Percentiles rank a stretch among this genome's conserved stretches.
Evolutionary conservation across 2,797 vertebrate species (phyloP).

Genomic region (Pygocentrus nattereri): DNA sequence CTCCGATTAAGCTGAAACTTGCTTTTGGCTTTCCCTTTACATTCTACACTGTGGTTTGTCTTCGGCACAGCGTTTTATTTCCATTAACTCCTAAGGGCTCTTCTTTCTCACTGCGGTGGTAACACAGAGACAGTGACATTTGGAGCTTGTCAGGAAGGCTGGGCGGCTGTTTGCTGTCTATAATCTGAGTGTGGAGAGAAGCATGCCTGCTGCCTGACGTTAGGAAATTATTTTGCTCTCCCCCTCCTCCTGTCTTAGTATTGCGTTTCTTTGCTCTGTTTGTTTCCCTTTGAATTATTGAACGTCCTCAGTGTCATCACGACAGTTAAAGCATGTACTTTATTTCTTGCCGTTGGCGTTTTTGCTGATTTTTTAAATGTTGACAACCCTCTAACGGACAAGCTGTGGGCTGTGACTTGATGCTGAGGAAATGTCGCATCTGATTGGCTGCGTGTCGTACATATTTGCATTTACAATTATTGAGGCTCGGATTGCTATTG

Average conservation of each 20-base stretch:
- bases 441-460: neutral
- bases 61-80: neutral
- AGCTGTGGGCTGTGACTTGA: slow-evolving; percentile 14
- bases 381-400: slow-evolving; percentile 16
- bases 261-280: slow-evolving; percentile 48
- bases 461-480: neutral
- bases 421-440: neutral
- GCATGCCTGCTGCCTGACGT: slow-evolving; percentile 62
- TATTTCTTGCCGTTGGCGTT: neutral
- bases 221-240: slow-evolving; percentile 56
- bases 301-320: neutral
- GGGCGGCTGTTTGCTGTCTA: slow-evolving; percentile 64
- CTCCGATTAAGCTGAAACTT: neutral
- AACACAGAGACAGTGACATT: slow-evolving; percentile 9
- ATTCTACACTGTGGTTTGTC: neutral
- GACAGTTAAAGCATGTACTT: neutral
- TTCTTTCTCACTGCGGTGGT: neutral
- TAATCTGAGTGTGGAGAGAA: slow-evolving; percentile 53
- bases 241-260: slow-evolving; percentile 28
- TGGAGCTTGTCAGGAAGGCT: slow-evolving; percentile 47
- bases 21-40: too few species aligned
- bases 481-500: neutral
- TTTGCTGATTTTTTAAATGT: slow-evolving; percentile 34
- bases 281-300: slow-evolving; percentile 32
- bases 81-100: neutral